Conservation (phyloP, 2,888 invertebrate genomes). For the Epinotia demarniana region DNA sequence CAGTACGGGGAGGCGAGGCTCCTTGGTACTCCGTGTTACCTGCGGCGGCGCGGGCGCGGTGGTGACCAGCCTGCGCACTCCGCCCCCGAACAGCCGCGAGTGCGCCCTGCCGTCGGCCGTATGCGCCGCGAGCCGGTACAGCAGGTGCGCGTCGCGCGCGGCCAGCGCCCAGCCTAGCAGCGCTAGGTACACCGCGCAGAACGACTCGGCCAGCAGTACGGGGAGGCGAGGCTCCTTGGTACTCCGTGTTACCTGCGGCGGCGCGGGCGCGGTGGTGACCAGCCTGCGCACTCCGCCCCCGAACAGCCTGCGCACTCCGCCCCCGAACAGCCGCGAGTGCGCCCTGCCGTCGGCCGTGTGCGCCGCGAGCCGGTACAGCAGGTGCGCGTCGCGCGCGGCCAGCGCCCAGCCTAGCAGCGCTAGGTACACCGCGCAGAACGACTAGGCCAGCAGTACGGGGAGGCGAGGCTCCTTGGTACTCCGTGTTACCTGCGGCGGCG, state of each 20-base stretch:
- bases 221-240: too few species aligned
- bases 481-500: constrained; percentile 59
- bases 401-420: constrained; percentile 87
- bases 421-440: too few species aligned
- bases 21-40: constrained; percentile 51
- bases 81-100: constrained; percentile 94
- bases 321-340: constrained; percentile 94
- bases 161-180: constrained; percentile 87
- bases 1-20: too few species aligned
- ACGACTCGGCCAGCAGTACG: too few species aligned
- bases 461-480: too few species aligned
- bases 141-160: neutral
- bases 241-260: constrained; percentile 59
- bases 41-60: constrained; percentile 60
- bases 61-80: constrained; percentile 77
- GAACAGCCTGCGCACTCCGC: constrained; percentile 91
- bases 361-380: neutral
- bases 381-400: neutral
- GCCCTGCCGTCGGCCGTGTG: constrained; percentile 72
- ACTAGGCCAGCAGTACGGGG: too few species aligned
- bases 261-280: constrained; percentile 53
- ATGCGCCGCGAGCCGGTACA: neutral
- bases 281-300: constrained; percentile 90
- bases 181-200: too few species aligned
- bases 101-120: constrained; percentile 85